Evolutionary conservation across 2,797 vertebrate genomes (phyloP).

Genomic region (Furcifer pardalis): DNA sequence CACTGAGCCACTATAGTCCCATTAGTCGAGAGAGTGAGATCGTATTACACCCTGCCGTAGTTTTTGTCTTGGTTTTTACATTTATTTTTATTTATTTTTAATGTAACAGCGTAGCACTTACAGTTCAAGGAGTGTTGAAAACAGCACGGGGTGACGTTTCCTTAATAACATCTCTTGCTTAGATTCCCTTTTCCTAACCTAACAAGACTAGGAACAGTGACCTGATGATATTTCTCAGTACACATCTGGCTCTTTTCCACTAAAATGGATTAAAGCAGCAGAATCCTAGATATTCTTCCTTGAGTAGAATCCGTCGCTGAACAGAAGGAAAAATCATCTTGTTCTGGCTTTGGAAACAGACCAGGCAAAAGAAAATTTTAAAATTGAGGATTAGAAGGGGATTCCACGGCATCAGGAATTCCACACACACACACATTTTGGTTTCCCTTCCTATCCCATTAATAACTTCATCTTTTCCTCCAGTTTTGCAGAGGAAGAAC

Average conservation of each 20-base stretch:
- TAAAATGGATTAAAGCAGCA: conserved; percentile 1
- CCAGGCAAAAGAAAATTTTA: not conserved
- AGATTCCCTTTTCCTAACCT: conserved; percentile 65
- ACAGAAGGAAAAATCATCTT: not conserved
- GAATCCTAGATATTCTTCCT: conserved; percentile 18
- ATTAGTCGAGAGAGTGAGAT: not conserved
- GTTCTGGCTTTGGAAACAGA: not conserved
- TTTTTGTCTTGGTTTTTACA: conserved; percentile 28
- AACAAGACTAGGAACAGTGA: conserved; percentile 66
- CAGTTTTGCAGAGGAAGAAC: not conserved
- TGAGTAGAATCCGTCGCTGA: conserved; percentile 22
- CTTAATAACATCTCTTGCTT: conserved; percentile 60
- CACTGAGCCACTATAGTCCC: no score
- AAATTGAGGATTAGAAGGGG: not conserved
- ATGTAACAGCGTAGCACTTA: not conserved
- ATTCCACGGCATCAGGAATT: not conserved
- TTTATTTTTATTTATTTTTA: conserved; percentile 21
- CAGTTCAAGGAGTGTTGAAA: conserved; percentile 57
- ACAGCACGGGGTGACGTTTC: conserved; percentile 56
- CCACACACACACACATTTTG: not conserved
- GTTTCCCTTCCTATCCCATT: not conserved
- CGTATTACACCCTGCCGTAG: conserved; percentile 1
- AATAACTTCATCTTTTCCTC: not conserved
- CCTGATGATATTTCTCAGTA: conserved; percentile 60
- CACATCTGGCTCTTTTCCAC: conserved; percentile 56